These are phyloP conservation scores for Myxocyprinus asiaticus DNA, from an alignment of 2,113 vertebrate species.

Conservation along the genomic window DNA sequence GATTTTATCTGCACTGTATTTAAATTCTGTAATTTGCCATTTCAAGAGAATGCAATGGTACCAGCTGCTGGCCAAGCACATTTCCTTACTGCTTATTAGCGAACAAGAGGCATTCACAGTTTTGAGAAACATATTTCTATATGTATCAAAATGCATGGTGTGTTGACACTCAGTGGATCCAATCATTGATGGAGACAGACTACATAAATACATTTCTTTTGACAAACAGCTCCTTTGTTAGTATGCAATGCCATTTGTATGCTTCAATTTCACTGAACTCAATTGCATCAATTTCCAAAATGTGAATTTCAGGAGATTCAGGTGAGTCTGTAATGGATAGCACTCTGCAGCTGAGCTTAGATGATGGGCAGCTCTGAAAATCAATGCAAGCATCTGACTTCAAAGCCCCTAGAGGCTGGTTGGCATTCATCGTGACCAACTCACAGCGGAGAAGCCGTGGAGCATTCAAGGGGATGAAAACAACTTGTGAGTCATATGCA, in stretches of 20 bases:
- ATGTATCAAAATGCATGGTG: slow-evolving; percentile 16
- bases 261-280: not conserved
- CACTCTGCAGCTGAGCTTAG: slow-evolving; percentile 3
- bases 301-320: slow-evolving; percentile 9
- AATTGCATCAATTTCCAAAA: not conserved
- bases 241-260: not conserved
- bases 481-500: slow-evolving; percentile 21
- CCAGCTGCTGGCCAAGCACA: not conserved
- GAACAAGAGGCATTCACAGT: not conserved
- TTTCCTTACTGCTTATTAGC: not conserved
- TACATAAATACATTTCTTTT: not conserved
- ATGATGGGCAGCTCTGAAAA: slow-evolving; percentile 52
- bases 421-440: slow-evolving; percentile 47
- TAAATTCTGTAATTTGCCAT: too few species aligned
- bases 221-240: not conserved
- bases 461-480: slow-evolving; percentile 31
- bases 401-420: slow-evolving; percentile 38
- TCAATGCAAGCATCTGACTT: slow-evolving; percentile 51
- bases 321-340: slow-evolving; percentile 30
- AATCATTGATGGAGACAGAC: slow-evolving; percentile 12
- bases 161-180: slow-evolving; percentile 6
- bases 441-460: slow-evolving; percentile 2
- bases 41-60: too few species aligned
- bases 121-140: slow-evolving; percentile 1
- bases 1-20: too few species aligned